phyloP scores from a whole-genome alignment of 2,113 vertebrate species.

The Rattus rattus region DNA sequence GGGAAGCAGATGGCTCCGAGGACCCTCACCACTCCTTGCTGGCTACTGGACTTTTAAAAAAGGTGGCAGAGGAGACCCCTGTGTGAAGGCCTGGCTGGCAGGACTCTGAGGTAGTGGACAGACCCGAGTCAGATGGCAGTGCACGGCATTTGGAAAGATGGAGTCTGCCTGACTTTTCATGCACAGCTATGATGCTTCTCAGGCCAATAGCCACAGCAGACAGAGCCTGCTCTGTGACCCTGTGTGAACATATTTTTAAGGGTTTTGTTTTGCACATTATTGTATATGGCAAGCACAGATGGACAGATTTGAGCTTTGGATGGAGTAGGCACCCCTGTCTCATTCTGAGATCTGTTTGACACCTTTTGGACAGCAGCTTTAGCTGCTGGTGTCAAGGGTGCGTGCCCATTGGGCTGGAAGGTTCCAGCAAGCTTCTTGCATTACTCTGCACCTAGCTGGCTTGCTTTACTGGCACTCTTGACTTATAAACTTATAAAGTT shows the following conservation, averaged over 20 bases:
- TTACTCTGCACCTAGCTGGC: slow-evolving; percentile 65
- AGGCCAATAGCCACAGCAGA: slow-evolving; percentile 22
- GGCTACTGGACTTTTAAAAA: slow-evolving; percentile 91
- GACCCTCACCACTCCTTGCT: slow-evolving; percentile 92
- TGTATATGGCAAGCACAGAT: slow-evolving; percentile 57
- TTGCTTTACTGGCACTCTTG: slow-evolving; percentile 79
- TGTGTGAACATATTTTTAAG: slow-evolving; percentile 63
- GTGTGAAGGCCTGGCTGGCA: slow-evolving; percentile 87
- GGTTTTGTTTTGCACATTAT: slow-evolving; percentile 80
- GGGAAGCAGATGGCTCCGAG: slow-evolving; percentile 86
- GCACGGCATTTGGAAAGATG: slow-evolving; percentile 13
- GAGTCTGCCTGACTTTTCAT: not conserved
- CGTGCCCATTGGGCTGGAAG: slow-evolving; percentile 43
- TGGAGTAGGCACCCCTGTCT: slow-evolving; percentile 81
- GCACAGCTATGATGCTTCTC: slow-evolving; percentile 70
- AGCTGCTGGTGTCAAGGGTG: not conserved
- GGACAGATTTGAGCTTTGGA: slow-evolving; percentile 79
- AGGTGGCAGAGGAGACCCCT: slow-evolving; percentile 91
- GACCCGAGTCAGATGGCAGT: slow-evolving; percentile 19
- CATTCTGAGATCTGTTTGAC: slow-evolving; percentile 75
- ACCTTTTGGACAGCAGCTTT: not conserved
- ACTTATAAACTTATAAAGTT: slow-evolving; percentile 78
- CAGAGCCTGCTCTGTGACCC: slow-evolving; percentile 63
- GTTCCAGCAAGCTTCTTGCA: slow-evolving; percentile 78
- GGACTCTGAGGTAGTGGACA: not conserved